A percentile compares a stretch with the other conserved stretches of the same genome.
phyloP scores from a whole-genome alignment of 2,113 vertebrate genomes.

The Proteles cristata region DNA sequence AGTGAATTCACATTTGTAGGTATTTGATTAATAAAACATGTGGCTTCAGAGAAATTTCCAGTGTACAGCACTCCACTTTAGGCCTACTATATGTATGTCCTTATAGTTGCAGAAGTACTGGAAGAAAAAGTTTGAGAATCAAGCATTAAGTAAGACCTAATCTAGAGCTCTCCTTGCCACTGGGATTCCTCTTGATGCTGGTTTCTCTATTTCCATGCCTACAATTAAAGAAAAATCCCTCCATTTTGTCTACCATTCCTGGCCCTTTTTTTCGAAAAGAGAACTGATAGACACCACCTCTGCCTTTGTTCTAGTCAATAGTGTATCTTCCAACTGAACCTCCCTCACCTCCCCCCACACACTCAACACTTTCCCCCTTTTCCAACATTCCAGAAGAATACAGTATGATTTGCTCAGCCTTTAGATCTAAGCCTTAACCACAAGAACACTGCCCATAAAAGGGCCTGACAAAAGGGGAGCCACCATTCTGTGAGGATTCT shows the following conservation, averaged over 20 bases:
- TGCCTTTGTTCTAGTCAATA: background rate
- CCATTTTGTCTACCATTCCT: background rate
- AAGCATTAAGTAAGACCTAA: background rate
- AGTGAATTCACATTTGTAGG: background rate
- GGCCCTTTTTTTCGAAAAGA: constrained; percentile 29
- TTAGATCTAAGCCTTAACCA: constrained; percentile 1
- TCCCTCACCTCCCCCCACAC: background rate
- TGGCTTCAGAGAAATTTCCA: background rate
- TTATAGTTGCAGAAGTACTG: background rate
- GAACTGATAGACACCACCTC: constrained; percentile 18
- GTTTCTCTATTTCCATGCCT: background rate
- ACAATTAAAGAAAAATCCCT: background rate
- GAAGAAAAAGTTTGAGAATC: background rate
- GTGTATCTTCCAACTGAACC: background rate
- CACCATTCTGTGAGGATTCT: fast-evolving
- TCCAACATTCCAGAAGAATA: constrained; percentile 46
- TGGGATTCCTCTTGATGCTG: background rate
- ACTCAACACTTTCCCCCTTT: background rate
- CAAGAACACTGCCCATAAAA: background rate
- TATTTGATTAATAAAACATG: constrained; percentile 6
- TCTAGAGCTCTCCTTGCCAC: background rate
- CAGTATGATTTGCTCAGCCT: background rate
- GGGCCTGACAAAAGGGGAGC: background rate
- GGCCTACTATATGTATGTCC: background rate
- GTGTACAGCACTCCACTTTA: background rate